phyloP scores from a whole-genome alignment of 2,888 invertebrate species.

The Eristalis arbustorum region DNA sequence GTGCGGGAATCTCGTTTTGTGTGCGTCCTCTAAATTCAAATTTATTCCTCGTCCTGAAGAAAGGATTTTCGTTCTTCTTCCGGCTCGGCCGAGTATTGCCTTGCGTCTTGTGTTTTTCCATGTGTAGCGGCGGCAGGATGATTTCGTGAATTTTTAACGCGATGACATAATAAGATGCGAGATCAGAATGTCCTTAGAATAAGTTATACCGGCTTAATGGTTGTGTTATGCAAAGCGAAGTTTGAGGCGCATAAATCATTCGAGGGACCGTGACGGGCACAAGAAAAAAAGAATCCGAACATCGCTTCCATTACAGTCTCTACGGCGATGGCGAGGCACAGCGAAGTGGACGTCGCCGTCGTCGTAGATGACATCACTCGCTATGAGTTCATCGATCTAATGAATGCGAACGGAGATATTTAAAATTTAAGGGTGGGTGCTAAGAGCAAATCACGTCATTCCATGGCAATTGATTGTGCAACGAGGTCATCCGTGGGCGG shows the following conservation, averaged over 20 bases:
- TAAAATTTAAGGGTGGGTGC: neutral
- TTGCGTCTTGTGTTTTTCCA: neutral
- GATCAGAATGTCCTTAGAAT: slow-evolving; percentile 17
- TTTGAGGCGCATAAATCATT: slow-evolving; percentile 12
- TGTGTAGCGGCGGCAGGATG: slow-evolving; percentile 34
- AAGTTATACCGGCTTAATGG: slow-evolving; percentile 1
- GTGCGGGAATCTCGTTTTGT: slow-evolving; percentile 39
- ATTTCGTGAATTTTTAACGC: slow-evolving; percentile 28
- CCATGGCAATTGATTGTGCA: neutral
- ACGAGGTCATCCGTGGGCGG: neutral
- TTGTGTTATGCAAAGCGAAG: slow-evolving; percentile 13
- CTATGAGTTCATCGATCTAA: neutral
- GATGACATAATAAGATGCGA: slow-evolving; percentile 32
- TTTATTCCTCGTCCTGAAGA: slow-evolving; percentile 46
- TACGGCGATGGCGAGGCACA: neutral
- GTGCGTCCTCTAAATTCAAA: slow-evolving; percentile 40
- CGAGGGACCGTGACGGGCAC: neutral
- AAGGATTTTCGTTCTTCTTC: slow-evolving; percentile 18
- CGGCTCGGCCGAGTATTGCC: neutral
- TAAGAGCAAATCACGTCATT: neutral
- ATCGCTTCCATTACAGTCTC: neutral
- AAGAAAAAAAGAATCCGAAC: no score
- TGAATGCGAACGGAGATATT: neutral
- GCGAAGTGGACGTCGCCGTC: neutral
- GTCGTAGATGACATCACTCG: neutral